Percentiles rank a stretch among this genome's conserved stretches.
These are phyloP conservation scores for Cuculus canorus DNA, from an alignment of 2,797 vertebrate genomes.

Conservation along the genomic window DNA sequence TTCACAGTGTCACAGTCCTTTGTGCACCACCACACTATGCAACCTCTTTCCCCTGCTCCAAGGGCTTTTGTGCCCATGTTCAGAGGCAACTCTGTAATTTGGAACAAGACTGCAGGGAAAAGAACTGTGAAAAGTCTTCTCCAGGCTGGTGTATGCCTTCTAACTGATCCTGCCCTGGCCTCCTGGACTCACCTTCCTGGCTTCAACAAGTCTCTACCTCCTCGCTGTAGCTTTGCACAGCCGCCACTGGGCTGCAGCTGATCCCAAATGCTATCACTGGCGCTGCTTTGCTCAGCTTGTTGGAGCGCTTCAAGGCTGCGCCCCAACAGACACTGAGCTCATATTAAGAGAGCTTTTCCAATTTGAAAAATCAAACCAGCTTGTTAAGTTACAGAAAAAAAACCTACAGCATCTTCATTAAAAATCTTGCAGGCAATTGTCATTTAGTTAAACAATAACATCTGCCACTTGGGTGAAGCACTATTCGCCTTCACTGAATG, in stretches of 20 bases:
- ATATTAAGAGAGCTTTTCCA: background rate
- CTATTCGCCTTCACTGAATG: background rate
- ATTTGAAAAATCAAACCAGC: background rate
- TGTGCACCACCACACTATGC: background rate
- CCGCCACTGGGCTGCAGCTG: fast-evolving
- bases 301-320: background rate
- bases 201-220: background rate
- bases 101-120: background rate
- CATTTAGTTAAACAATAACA: background rate
- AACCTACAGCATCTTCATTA: background rate
- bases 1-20: background rate
- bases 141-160: background rate
- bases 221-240: background rate
- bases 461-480: background rate
- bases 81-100: background rate
- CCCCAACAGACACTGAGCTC: background rate
- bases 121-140: background rate
- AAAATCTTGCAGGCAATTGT: background rate
- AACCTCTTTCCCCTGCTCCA: too few species aligned
- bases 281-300: background rate
- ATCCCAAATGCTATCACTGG: background rate
- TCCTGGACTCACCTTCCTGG: background rate
- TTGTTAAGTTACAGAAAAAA: background rate
- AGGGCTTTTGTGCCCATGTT: background rate
- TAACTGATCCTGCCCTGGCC: background rate